Percentiles rank a stretch among this genome's conserved stretches.
These are phyloP conservation scores for Podocnemis expansa DNA, from an alignment of 2,113 vertebrate species.

Conservation along the genomic window DNA sequence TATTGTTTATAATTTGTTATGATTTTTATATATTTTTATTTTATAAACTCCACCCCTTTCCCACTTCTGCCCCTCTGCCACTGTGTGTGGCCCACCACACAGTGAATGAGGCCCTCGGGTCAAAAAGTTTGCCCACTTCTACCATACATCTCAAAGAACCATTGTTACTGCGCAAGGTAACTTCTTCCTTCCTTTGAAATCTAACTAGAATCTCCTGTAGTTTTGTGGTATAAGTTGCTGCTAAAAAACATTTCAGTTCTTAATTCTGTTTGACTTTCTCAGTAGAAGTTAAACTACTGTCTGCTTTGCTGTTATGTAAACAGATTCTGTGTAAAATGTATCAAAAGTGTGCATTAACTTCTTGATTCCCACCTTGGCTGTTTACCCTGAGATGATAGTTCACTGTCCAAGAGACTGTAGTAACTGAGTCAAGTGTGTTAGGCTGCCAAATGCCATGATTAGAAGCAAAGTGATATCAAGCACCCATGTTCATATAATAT, in stretches of 20 bases:
- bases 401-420: conserved; percentile 22
- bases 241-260: neutral
- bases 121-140: too few species aligned
- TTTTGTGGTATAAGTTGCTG: conserved; percentile 3
- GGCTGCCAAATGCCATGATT: conserved; percentile 42
- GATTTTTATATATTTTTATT: too few species aligned
- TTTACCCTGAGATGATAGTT: conserved; percentile 34
- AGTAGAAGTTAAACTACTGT: conserved; percentile 8
- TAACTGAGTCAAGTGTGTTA: conserved; percentile 27
- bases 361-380: neutral
- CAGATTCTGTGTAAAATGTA: neutral
- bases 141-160: too few species aligned
- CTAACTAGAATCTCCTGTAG: neutral
- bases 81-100: too few species aligned
- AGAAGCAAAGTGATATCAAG: conserved; percentile 23
- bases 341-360: neutral
- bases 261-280: neutral
- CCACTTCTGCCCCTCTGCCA: too few species aligned
- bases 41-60: too few species aligned
- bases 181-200: neutral
- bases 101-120: too few species aligned
- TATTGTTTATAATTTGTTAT: too few species aligned
- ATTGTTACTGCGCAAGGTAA: too few species aligned
- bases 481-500: conserved; percentile 9
- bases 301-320: conserved; percentile 3